Evolutionary conservation across 92 coral and sea anemone species (phyloP).

Genomic region (Umimayanthus chanpuru): DNA sequence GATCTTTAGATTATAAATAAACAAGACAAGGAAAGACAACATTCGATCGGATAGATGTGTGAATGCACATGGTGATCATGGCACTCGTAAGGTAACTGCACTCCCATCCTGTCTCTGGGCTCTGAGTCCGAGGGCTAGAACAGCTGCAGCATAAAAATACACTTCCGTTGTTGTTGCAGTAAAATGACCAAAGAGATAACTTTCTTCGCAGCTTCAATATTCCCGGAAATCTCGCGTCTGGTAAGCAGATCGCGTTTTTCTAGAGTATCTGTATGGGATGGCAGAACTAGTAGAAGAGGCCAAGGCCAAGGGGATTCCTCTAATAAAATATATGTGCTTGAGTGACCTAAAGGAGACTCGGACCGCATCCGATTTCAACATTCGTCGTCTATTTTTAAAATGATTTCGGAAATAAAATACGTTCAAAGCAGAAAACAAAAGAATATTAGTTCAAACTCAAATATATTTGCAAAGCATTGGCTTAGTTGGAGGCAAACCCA

Average conservation of each 20-base stretch:
- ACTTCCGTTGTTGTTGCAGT: conserved; percentile 20
- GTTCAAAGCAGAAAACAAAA: conserved; percentile 17
- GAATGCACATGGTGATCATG: conserved; percentile 1
- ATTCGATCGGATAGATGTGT: conserved; percentile 14
- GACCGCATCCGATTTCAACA: conserved; percentile 15
- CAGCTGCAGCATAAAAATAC: conserved; percentile 15
- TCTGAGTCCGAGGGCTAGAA: conserved; percentile 22
- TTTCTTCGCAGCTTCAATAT: conserved; percentile 22
- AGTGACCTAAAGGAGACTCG: conserved; percentile 17
- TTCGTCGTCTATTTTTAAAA: conserved; percentile 14
- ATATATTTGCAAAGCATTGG: conserved; percentile 3
- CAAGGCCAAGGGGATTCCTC: conserved; percentile 13
- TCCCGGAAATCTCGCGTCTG: conserved; percentile 12
- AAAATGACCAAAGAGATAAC: conserved; percentile 15
- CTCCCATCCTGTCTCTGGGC: conserved; percentile 10
- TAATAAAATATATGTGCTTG: conserved; percentile 1
- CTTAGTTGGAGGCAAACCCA: conserved; percentile 9
- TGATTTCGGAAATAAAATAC: conserved; percentile 8
- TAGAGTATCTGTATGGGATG: conserved; percentile 9
- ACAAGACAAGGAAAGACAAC: conserved; percentile 22
- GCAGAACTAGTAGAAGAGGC: conserved; percentile 6
- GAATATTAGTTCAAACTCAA: conserved; percentile 2
- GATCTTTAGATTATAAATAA: conserved; percentile 7
- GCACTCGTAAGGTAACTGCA: conserved; percentile 4
- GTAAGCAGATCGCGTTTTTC: conserved; percentile 19